Percentiles rank a stretch among this genome's conserved stretches.
Conservation (phyloP, 2,888 invertebrate genomes). For the Cosmorhoe ocellata region DNA sequence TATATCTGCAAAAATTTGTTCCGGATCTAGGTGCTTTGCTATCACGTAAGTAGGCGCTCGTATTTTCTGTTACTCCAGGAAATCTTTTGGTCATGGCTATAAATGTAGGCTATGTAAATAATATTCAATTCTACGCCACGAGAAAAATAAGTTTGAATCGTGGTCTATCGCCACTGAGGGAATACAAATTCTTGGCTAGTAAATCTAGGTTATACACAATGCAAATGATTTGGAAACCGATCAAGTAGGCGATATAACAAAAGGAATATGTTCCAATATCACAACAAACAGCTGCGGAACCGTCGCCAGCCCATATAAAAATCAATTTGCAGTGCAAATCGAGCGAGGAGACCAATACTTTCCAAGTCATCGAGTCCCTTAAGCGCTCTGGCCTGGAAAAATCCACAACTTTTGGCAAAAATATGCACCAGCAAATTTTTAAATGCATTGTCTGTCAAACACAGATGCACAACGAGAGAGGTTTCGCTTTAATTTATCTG, state of each 20-base stretch:
- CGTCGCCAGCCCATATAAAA: constrained; percentile 61
- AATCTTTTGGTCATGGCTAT: too few relatives aligned
- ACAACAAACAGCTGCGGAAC: constrained; percentile 40
- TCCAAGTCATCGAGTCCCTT: constrained; percentile 73
- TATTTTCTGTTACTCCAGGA: too few relatives aligned
- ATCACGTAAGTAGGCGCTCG: too few relatives aligned
- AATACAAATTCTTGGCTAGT: too few relatives aligned
- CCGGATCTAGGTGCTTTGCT: too few relatives aligned
- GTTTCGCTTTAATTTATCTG: constrained; percentile 38
- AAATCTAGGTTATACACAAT: constrained; percentile 2
- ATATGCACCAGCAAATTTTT: constrained; percentile 44
- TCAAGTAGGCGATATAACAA: constrained; percentile 1
- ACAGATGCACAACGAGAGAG: constrained; percentile 26
- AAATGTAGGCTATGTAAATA: too few relatives aligned
- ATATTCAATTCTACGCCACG: too few relatives aligned
- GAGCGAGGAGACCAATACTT: constrained; percentile 74
- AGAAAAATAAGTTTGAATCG: too few relatives aligned
- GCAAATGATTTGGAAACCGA: constrained; percentile 8
- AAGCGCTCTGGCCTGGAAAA: constrained; percentile 70
- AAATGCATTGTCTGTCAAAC: constrained; percentile 41
- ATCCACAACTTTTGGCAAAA: constrained; percentile 62
- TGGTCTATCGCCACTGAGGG: too few relatives aligned
- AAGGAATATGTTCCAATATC: constrained; percentile 19
- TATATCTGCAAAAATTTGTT: too few relatives aligned
- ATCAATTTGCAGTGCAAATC: constrained; percentile 79